Base-by-base conservation (phyloP, 2,113 vertebrate genomes). In the Pogona vitticeps region DNA sequence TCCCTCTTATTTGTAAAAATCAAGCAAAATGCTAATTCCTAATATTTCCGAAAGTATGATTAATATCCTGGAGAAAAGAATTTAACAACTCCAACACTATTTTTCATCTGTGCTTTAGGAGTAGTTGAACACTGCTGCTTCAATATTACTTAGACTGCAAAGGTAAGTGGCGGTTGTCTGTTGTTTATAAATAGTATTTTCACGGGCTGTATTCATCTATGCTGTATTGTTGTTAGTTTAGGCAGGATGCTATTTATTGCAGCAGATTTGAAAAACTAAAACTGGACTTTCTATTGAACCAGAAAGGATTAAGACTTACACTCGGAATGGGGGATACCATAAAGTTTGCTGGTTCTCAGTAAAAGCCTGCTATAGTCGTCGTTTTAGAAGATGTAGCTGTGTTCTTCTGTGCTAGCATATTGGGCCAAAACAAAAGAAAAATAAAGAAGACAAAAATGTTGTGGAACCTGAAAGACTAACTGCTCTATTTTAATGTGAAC, bases 1-100 rank as follows among this genome's bases (percentile, higher is more conserved):
- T 17, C 36, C 84, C n/a, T 75, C 23, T 21, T 84, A 58, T 88
- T 92, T 52, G 88, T 56, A 84, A 88, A 83, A 86, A 85, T 88
- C 33, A 40, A n/a, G 31, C 12, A 58, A 59, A 68, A 90, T 87
- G 1, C 67, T 87, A 6, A 38, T 83, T 85, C 42, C 76, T 42
- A 92, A 9, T 36, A 63, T 91, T n/a, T 85, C 78, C 20, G 33
- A 86, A 87, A 84, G 36, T 91, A 31, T 78, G 65, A 21, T 75
- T 87, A 89, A 89, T 61, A 59, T 10, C 33, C 76, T 82, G 42
- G 2, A 18, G 36, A 70, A 80, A 70, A 71, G 77, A 14, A 38
- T 92, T 3, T 1, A 40, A 7, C 2, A 14, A 28, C 76, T 88
- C 85, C 78, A 63, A 56, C 26, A 67, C 52, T 63, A 82, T 21